phyloP scores from a whole-genome alignment of 2,113 vertebrate genomes.

The Tragelaphus imberbis region DNA sequence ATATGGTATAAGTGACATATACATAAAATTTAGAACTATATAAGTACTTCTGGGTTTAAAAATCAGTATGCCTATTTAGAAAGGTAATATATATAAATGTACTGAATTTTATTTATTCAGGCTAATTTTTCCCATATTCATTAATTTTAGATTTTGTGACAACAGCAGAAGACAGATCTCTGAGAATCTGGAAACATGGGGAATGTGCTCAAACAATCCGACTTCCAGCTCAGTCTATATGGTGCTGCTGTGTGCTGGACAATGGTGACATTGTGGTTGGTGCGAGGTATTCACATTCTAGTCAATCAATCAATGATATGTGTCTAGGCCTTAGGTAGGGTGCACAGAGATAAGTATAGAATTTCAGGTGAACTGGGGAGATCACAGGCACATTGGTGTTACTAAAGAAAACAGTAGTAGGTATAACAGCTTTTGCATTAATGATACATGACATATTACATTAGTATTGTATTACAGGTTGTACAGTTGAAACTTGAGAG shows the following conservation, averaged over 20 bases:
- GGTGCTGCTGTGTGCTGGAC: conserved; percentile 95
- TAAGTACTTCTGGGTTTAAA: background rate
- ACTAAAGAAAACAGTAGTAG: background rate
- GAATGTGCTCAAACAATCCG: conserved; percentile 94
- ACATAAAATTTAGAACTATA: background rate
- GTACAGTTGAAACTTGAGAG: background rate
- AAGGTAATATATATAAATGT: background rate
- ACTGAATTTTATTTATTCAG: background rate
- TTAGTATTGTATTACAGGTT: background rate
- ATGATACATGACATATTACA: background rate
- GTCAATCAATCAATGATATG: background rate
- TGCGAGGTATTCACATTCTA: conserved; percentile 86
- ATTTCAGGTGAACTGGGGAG: background rate
- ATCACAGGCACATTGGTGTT: background rate
- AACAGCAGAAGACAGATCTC: conserved; percentile 92
- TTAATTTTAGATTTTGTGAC: conserved; percentile 91
- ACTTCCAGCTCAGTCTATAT: conserved; percentile 95
- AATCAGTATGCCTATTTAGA: background rate
- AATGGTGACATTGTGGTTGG: conserved; percentile 94
- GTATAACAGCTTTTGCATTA: background rate
- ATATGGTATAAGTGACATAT: background rate
- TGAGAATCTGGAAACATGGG: conserved; percentile 92
- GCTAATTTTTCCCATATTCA: background rate
- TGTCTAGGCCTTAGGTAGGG: background rate
- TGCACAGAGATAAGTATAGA: background rate